Evolutionary conservation across 2,113 vertebrate species (phyloP), one percentile per base, ranked within the genome.

Genomic region (Nannobrachium achirus): DNA sequence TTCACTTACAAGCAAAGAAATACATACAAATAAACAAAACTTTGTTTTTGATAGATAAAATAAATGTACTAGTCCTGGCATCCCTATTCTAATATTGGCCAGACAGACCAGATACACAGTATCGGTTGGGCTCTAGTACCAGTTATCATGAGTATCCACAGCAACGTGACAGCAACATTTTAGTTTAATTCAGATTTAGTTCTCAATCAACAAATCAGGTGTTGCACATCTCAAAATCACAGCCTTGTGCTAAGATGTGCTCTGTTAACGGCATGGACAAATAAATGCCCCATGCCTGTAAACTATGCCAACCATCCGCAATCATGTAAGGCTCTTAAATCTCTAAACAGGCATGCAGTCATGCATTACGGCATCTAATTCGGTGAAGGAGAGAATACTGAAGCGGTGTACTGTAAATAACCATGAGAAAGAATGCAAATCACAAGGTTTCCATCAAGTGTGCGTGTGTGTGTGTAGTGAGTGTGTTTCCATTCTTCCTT

Each of bases 401-500:
- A n/a, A 63, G 63, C 15, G 6, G 41, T 19, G 14, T 60, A 14
- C 15, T 41, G 41, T 10, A 60, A 45, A 15, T 11, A 13, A 38
- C 13, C n/a, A 18, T 40, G 10, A 14, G 46, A 25, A 33, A 1
- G 14, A 69, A 75, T 1, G 68, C 65, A 73, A 86, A 86, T 85
- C 86, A 84, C 79, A 81, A 77, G 79, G 76, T 74, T 88, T 76
- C 7, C 7, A 84, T 84, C 71, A 84, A 68, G 59, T 68, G 50
- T 69, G 62, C 14, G 76, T 71, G 61, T 49, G 56, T 49, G 25
- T 33, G 3, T 33, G 25, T 33, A n/a, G n/a, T n/a, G n/a, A n/a
- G 25, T 33, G 25, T 33, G 25, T 33, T 33, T 33, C 50, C 64
- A 69, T 40, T 42, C 56, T 56, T 56, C 42, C 73, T 53, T n/a